Percentiles rank a stretch among this genome's conserved stretches.
Evolutionary conservation across 2,888 invertebrate genomes (phyloP).

Genomic region (Oscheius myriophilus): DNA sequence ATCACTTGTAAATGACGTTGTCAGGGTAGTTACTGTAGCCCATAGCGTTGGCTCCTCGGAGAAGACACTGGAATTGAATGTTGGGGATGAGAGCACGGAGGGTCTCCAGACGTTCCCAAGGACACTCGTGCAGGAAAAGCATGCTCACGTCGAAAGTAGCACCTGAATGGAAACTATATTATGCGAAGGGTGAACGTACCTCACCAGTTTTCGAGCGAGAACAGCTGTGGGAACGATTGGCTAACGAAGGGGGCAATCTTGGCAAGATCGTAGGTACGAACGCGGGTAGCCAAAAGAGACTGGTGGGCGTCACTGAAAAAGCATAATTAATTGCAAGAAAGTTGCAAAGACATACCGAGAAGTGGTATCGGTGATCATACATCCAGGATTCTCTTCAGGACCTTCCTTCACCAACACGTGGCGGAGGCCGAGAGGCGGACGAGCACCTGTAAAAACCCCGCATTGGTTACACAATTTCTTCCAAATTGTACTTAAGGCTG

Average conservation of each 20-base stretch:
- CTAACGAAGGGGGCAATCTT: constrained; percentile 91
- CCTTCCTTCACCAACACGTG: constrained; percentile 87
- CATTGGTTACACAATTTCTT: no score
- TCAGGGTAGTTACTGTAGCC: constrained; percentile 99
- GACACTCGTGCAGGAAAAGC: constrained; percentile 95
- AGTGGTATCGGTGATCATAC: constrained; percentile 96
- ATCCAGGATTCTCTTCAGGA: constrained; percentile 87
- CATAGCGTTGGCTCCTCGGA: constrained; percentile 97
- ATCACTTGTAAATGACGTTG: constrained; percentile 89
- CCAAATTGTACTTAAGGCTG: constrained; percentile 78
- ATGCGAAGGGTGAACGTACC: constrained; percentile 72
- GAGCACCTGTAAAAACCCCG: constrained; percentile 21
- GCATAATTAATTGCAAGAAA: no score
- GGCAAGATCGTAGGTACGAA: constrained; percentile 87
- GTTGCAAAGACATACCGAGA: constrained; percentile 50
- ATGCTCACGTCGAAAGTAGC: constrained; percentile 98
- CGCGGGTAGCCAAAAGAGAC: constrained; percentile 91
- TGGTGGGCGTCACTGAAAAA: constrained; percentile 96
- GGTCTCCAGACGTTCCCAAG: constrained; percentile 94
- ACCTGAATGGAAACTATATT: constrained; percentile 74
- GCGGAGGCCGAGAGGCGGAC: constrained; percentile 84
- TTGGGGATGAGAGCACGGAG: constrained; percentile 82
- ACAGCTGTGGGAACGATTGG: constrained; percentile 86
- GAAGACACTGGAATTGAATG: constrained; percentile 98
- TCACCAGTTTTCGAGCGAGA: constrained; percentile 96